Conservation (phyloP, 2,888 invertebrate species). For the Drosophila acutilabella region DNA sequence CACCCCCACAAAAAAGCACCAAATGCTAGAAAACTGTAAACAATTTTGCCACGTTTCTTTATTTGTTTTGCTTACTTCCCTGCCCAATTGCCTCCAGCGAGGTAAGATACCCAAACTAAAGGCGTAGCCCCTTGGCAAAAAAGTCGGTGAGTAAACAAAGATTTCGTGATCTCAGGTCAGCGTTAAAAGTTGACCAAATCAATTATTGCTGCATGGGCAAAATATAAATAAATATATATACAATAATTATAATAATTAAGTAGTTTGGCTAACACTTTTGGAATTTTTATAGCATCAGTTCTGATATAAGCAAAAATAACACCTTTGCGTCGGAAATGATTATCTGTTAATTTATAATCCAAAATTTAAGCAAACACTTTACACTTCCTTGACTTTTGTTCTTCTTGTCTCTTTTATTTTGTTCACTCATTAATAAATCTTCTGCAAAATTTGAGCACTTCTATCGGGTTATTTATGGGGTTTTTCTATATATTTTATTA, state of each 20-base stretch:
- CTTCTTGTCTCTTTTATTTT: conserved; percentile 1
- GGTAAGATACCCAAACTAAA: conserved; percentile 42
- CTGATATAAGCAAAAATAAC: conserved; percentile 23
- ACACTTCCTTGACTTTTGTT: background rate
- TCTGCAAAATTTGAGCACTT: conserved; percentile 1
- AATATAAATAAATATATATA: conserved; percentile 18
- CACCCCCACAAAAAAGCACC: conserved; percentile 61
- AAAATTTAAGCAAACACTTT: background rate
- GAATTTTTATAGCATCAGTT: conserved; percentile 12
- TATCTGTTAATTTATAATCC: conserved; percentile 13
- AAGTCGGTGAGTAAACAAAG: conserved; percentile 35
- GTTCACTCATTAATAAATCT: background rate
- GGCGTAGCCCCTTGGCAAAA: conserved; percentile 44
- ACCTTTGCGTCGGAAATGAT: conserved; percentile 26
- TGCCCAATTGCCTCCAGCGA: conserved; percentile 64
- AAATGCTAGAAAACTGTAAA: conserved; percentile 3
- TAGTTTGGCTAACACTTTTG: conserved; percentile 18
- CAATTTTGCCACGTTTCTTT: conserved; percentile 51
- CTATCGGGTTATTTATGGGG: background rate
- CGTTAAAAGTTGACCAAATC: conserved; percentile 51
- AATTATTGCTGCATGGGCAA: conserved; percentile 42
- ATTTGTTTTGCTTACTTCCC: conserved; percentile 70
- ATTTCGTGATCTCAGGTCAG: conserved; percentile 50
- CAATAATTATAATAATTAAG: conserved; percentile 43
- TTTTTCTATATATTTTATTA: background rate